Evolutionary conservation across 2,113 vertebrate genomes (phyloP).

Genomic region (Tamias sibiricus): DNA sequence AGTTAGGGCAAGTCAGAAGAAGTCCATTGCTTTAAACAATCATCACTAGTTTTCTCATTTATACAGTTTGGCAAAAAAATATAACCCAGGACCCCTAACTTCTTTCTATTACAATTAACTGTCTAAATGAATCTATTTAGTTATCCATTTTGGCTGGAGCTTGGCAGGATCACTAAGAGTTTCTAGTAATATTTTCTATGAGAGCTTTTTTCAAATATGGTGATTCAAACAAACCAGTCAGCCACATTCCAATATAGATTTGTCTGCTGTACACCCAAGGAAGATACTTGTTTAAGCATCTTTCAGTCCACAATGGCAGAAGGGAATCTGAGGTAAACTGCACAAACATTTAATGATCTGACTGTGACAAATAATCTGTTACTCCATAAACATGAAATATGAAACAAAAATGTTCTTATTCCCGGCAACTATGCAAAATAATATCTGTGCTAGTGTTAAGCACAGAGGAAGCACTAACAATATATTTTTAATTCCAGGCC

Average conservation of each 20-base stretch:
- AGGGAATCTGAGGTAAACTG: neutral
- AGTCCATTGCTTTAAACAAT: neutral
- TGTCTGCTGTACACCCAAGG: neutral
- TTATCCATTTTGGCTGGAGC: neutral
- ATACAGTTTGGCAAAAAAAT: neutral
- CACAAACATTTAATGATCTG: neutral
- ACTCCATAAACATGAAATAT: constrained; percentile 19
- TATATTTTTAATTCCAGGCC: constrained; percentile 16
- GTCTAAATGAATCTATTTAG: neutral
- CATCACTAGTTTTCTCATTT: neutral
- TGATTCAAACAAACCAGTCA: neutral
- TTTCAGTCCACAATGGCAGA: neutral
- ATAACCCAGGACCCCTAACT: neutral
- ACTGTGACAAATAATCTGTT: neutral
- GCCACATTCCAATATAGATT: neutral
- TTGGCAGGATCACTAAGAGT: neutral
- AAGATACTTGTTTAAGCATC: neutral
- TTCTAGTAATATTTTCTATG: constrained; percentile 37
- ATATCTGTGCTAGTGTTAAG: neutral
- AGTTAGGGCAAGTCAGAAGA: neutral
- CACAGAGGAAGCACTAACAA: neutral
- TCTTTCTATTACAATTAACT: neutral
- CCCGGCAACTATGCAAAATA: neutral
- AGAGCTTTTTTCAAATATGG: neutral
- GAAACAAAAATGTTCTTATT: constrained; percentile 25